A percentile compares a stretch with the other conserved stretches of the same genome.
Conservation (phyloP, 2,888 invertebrate species). For the Melanchra persicariae region DNA sequence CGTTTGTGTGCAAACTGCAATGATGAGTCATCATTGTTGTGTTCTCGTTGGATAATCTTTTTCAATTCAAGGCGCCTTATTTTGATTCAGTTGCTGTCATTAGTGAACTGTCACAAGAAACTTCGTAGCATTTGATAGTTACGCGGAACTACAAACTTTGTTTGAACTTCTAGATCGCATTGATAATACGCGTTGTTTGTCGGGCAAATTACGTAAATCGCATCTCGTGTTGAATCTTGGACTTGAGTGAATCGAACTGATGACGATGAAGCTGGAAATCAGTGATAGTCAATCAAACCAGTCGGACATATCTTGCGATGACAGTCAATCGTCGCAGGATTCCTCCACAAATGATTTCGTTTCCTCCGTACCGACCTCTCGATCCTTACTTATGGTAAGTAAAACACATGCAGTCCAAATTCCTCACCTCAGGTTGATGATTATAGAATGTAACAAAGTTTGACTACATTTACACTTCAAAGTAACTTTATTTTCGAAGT, state of each 20-base stretch:
- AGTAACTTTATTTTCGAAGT: slow-evolving; percentile 19
- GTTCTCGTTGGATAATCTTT: slow-evolving; percentile 78
- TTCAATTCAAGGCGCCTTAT: slow-evolving; percentile 74
- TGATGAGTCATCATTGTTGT: slow-evolving; percentile 86
- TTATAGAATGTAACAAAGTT: slow-evolving; percentile 20
- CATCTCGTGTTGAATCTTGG: slow-evolving; percentile 65
- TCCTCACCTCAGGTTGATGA: slow-evolving; percentile 15
- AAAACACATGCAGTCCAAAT: slow-evolving; percentile 11
- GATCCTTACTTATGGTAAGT: slow-evolving; percentile 85
- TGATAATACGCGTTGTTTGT: slow-evolving; percentile 66
- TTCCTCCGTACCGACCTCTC: slow-evolving; percentile 80
- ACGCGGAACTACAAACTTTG: slow-evolving; percentile 71
- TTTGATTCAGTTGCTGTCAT: slow-evolving; percentile 81
- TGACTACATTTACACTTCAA: slow-evolving; percentile 6
- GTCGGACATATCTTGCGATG: slow-evolving; percentile 90
- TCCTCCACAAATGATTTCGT: slow-evolving; percentile 89
- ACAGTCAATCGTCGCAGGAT: slow-evolving; percentile 91
- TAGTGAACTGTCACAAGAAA: slow-evolving; percentile 82
- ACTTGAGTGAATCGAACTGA: slow-evolving; percentile 75
- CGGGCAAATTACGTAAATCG: slow-evolving; percentile 76
- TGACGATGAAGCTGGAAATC: slow-evolving; percentile 92
- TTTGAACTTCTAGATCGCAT: slow-evolving; percentile 63
- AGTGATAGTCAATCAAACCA: slow-evolving; percentile 91
- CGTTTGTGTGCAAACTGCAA: slow-evolving; percentile 76
- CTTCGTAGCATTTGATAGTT: slow-evolving; percentile 74